These are phyloP conservation scores for Mythimna loreyi DNA, from an alignment of 2,888 invertebrate genomes.

Conservation along the genomic window DNA sequence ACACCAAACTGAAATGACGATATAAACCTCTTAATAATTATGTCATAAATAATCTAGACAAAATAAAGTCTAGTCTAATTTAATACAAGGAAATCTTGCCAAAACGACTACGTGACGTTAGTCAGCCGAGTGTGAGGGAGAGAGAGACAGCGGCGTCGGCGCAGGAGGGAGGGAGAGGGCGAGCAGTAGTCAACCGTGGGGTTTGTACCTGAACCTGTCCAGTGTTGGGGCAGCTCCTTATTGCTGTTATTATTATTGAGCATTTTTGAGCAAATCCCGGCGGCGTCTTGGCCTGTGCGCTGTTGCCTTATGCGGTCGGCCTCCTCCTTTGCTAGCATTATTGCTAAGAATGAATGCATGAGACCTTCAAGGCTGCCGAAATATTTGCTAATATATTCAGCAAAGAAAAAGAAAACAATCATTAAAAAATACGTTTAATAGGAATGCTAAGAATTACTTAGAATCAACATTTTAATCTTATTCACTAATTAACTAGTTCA, in stretches of 20 bases:
- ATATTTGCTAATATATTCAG: no score
- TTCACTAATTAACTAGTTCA: constrained; percentile 36
- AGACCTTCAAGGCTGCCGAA: no score
- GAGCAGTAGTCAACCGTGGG: no score
- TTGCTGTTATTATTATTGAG: constrained; percentile 24
- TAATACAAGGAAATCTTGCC: constrained; percentile 50
- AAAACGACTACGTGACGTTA: constrained; percentile 54
- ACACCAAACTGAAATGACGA: neutral
- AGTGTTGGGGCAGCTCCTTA: constrained; percentile 8
- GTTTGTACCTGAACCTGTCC: constrained; percentile 44
- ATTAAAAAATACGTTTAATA: constrained; percentile 43
- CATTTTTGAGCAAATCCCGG: no score
- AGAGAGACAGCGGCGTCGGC: neutral
- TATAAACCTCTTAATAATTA: constrained; percentile 4
- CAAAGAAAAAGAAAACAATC: constrained; percentile 17
- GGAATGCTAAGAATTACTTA: constrained; percentile 50
- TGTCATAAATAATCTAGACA: constrained; percentile 30
- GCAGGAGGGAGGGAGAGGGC: constrained; percentile 9
- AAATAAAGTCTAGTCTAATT: constrained; percentile 43
- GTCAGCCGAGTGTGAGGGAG: constrained; percentile 24
- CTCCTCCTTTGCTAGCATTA: no score
- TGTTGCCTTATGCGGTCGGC: no score
- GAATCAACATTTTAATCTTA: constrained; percentile 33
- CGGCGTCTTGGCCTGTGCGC: no score
- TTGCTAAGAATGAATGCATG: no score